Evolutionary conservation across 2,888 invertebrate species (phyloP), one percentile per base, ranked within the genome.

Genomic region (Eupelmus urozonus): DNA sequence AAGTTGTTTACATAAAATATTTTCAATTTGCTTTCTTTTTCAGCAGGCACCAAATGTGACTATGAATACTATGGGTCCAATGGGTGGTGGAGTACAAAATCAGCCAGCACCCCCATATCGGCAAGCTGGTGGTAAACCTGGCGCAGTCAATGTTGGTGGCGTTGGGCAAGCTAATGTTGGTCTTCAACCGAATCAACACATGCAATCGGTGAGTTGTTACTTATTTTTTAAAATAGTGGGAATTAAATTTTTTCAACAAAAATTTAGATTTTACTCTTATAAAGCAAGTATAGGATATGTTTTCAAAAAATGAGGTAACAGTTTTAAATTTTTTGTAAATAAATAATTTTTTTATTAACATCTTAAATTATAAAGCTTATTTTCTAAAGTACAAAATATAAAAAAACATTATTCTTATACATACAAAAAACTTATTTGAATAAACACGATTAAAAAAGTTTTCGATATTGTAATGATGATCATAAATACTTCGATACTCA

Each of bases 41-140:
- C 13, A 81, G 66, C 80, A 94, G 91, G 94, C 96, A 2, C 96
- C 96, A 1, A 96, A 96, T 88, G 96, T 96, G 1, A 96, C 96
- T 0, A 96, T 96, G 96, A 94, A 94, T 70, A 91, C 93, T 0
- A 94, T 94, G 93, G 94, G 93, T 81, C 87, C 91, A 80, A 88
- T 91, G 90, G 90, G 90, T 60, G 89, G 87, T 25, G 91, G 90
- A 2, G 89, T 90, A 66, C 90, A 89, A 81, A 90, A 89, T 71
- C 95, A 94, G 9, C 94, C 95, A 0, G 95, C 95, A 13, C 95
- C 96, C 0, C 95, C 96, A 0, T 96, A 96, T 90, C 94, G 94
- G 7, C 92, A 96, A 78, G 90, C 91, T 77, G 85, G 88, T 60
- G 88, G 90, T 2, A 90, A 90, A 82, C 90, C 90, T 13, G 88